These are phyloP conservation scores for Geococcyx californianus DNA, from an alignment of 2,113 vertebrate genomes.

Conservation along the genomic window DNA sequence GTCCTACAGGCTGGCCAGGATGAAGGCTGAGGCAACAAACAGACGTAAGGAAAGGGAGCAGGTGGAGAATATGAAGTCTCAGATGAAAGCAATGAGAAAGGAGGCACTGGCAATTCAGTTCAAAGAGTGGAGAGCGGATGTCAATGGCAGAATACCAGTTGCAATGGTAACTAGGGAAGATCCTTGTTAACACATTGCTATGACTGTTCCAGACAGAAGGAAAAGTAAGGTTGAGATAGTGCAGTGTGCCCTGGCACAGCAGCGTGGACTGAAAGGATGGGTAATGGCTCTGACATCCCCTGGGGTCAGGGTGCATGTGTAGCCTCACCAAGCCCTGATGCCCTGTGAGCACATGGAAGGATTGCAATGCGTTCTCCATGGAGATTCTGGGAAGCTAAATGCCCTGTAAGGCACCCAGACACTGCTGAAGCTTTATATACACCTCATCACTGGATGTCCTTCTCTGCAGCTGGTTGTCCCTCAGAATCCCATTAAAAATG, in stretches of 20 bases:
- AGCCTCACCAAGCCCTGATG: neutral
- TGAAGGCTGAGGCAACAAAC: conserved; percentile 63
- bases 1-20: conserved; percentile 62
- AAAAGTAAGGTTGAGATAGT: neutral
- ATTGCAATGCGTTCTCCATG: neutral
- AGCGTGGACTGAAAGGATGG: neutral
- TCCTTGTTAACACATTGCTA: neutral
- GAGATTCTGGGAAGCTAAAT: neutral
- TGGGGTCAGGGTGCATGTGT: neutral
- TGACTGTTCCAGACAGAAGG: neutral
- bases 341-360: neutral
- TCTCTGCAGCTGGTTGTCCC: neutral
- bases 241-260: neutral
- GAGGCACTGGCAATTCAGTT: conserved; percentile 66
- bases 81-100: conserved; percentile 44
- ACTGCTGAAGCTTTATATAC: neutral
- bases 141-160: conserved; percentile 42
- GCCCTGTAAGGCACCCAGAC: neutral
- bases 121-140: conserved; percentile 66
- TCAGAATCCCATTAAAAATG: neutral
- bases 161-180: conserved; percentile 66
- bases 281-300: neutral
- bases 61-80: conserved; percentile 28
- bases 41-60: conserved; percentile 51
- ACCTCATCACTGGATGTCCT: neutral